Conservation (phyloP, 2,797 vertebrate genomes). For the Sphenodon punctatus region DNA sequence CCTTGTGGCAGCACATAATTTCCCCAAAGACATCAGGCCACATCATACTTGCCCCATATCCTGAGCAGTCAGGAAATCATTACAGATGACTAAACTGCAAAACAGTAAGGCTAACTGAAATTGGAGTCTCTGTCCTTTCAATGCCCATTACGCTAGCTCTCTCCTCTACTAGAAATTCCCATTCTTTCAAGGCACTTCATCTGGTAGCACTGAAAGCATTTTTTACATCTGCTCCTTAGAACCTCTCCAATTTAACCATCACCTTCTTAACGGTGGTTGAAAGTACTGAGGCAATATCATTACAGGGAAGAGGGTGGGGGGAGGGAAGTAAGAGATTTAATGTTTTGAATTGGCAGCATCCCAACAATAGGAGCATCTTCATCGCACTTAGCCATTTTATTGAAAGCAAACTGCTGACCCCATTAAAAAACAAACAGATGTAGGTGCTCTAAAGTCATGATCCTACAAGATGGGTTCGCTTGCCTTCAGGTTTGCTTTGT, state of each 20-base stretch:
- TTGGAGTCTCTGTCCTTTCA: background rate
- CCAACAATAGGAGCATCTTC: constrained; percentile 25
- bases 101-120: constrained; percentile 1
- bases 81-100: background rate
- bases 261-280: constrained; percentile 7
- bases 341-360: constrained; percentile 21
- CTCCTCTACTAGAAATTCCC: constrained; percentile 29
- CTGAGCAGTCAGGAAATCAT: background rate
- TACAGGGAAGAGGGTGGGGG: background rate
- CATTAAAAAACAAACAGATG: background rate
- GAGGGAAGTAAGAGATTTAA: constrained; percentile 10
- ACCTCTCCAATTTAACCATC: background rate
- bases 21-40: background rate
- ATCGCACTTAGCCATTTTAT: background rate
- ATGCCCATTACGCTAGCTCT: background rate
- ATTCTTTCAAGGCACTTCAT: background rate
- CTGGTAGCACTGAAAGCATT: background rate
- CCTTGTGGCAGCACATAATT: background rate
- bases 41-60: background rate
- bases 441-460: fast-evolving
- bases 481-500: too few relatives aligned
- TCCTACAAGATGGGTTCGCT: too few relatives aligned
- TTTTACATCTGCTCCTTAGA: background rate
- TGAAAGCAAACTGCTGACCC: background rate
- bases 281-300: background rate